These are phyloP conservation scores for Drosophila anceps DNA, from an alignment of 2,888 invertebrate species.

Conservation along the genomic window DNA sequence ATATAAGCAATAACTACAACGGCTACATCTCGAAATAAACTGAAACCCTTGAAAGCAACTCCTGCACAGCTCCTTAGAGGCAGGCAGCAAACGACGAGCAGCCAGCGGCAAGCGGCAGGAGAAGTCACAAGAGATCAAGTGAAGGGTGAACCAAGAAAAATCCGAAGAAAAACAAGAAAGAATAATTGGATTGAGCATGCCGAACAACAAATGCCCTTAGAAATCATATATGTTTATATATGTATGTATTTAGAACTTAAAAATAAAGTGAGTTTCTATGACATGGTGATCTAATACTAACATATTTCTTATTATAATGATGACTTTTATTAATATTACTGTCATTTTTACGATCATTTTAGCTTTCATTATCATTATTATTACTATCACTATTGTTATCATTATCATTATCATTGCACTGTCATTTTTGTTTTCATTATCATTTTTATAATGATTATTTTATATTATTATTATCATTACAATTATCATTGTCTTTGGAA, in stretches of 20 bases:
- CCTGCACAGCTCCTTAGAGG: slow-evolving; percentile 63
- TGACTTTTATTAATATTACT: no score
- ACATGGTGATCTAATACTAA: no score
- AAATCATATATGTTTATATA: background rate
- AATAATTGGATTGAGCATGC: background rate
- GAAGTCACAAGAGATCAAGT: slow-evolving; percentile 72
- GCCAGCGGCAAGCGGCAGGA: slow-evolving; percentile 36
- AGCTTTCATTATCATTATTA: no score
- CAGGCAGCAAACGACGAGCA: slow-evolving; percentile 16
- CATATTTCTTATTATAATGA: no score
- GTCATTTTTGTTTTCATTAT: no score
- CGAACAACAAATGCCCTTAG: background rate
- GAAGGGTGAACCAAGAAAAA: slow-evolving; percentile 75
- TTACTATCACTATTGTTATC: no score
- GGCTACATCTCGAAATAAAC: slow-evolving; percentile 48
- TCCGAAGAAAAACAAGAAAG: slow-evolving; percentile 65
- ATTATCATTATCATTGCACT: no score
- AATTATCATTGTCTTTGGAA: background rate
- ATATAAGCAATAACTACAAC: background rate
- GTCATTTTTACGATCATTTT: no score
- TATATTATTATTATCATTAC: background rate
- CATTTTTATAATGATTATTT: no score
- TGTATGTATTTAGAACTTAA: no score
- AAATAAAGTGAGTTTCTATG: no score
- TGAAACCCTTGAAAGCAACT: slow-evolving; percentile 72